These are phyloP conservation scores for Parasteatoda tepidariorum DNA, from an alignment of 1,140 invertebrate genomes.

Conservation along the genomic window DNA sequence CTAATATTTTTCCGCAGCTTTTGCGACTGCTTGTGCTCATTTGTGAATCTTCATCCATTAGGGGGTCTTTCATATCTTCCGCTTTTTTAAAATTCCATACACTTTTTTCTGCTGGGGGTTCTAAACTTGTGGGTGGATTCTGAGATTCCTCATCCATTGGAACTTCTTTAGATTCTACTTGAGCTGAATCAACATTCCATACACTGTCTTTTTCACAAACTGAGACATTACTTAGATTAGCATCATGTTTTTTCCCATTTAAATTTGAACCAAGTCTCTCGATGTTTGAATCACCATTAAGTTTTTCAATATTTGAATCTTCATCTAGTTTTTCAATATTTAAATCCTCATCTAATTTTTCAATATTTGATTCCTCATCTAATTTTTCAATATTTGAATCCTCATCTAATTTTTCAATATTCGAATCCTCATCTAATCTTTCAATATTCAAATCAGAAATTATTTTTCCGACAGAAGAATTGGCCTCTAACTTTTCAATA, in stretches of 20 bases:
- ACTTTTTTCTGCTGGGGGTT: neutral
- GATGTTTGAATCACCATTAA: too few species aligned
- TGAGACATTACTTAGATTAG: neutral
- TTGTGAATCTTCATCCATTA: neutral
- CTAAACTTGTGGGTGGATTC: neutral
- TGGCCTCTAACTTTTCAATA: too few species aligned
- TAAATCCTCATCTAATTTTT: too few species aligned
- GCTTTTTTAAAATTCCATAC: neutral
- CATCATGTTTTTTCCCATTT: neutral
- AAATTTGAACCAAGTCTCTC: too few species aligned
- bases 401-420: too few species aligned
- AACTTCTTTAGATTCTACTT: neutral
- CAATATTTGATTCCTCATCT: too few species aligned
- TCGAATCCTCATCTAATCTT: too few species aligned
- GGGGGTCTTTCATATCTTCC: neutral
- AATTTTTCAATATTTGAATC: too few species aligned
- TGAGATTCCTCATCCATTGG: slow-evolving; percentile 30
- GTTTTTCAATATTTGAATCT: too few species aligned
- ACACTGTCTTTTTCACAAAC: neutral
- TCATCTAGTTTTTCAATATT: too few species aligned
- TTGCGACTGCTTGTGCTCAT: neutral
- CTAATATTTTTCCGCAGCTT: neutral
- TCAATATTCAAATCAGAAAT: too few species aligned
- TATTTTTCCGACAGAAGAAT: too few species aligned
- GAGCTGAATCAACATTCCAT: neutral